phyloP scores from a whole-genome alignment of 2,888 invertebrate species.

The Drosophila nigritarsus region DNA sequence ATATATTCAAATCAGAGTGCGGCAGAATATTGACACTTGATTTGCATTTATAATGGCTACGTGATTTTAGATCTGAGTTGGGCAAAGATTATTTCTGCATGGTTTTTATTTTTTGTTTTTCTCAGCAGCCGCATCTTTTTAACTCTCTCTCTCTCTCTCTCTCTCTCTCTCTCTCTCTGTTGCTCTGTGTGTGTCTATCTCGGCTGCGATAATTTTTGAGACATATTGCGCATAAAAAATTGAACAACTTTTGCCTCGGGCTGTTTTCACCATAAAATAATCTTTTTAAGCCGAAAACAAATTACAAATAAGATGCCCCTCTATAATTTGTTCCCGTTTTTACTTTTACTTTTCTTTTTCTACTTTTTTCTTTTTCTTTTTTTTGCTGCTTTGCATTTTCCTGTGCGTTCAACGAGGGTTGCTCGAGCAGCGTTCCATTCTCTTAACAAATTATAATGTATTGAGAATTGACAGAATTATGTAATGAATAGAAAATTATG shows the following conservation, averaged over 20 bases:
- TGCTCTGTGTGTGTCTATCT: neutral
- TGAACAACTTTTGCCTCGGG: slow-evolving; percentile 52
- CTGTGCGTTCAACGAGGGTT: slow-evolving; percentile 30
- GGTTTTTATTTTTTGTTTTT: slow-evolving; percentile 20
- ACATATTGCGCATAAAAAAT: slow-evolving; percentile 83
- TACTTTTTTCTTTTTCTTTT: neutral
- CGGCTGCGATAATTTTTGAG: slow-evolving; percentile 37
- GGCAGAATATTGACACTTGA: slow-evolving; percentile 68
- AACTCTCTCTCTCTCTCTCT: neutral
- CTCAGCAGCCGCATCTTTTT: slow-evolving; percentile 17
- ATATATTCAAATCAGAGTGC: slow-evolving; percentile 65
- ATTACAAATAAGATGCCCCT: slow-evolving; percentile 61
- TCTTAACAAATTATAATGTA: slow-evolving; percentile 82
- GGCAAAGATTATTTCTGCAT: slow-evolving; percentile 20
- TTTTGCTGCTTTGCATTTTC: slow-evolving; percentile 44
- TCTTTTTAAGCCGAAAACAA: slow-evolving; percentile 81
- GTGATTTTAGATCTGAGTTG: slow-evolving; percentile 52
- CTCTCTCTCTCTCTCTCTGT: neutral
- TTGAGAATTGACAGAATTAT: slow-evolving; percentile 84
- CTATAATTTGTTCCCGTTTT: slow-evolving; percentile 63
- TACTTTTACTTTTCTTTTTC: slow-evolving; percentile 16
- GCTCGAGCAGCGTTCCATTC: slow-evolving; percentile 41
- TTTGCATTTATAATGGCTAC: slow-evolving; percentile 82
- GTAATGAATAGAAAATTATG: slow-evolving; percentile 85
- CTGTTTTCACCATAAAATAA: slow-evolving; percentile 78